These are phyloP conservation scores for Neogale vison DNA, from an alignment of 2,113 vertebrate genomes.

Conservation along the genomic window DNA sequence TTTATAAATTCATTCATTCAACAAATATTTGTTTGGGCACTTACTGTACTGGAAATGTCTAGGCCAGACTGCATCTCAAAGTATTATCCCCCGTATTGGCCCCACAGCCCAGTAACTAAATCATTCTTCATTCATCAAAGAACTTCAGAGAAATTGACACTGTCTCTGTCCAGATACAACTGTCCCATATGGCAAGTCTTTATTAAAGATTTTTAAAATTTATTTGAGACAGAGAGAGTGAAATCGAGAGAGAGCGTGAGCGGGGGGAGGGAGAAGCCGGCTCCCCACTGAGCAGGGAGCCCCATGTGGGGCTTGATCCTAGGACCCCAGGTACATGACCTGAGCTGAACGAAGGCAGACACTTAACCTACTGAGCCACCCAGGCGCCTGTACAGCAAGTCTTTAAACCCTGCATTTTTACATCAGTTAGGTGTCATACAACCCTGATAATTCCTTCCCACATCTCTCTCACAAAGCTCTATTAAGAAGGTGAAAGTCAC, in stretches of 20 bases:
- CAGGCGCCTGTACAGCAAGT: neutral
- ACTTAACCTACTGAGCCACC: too few species aligned
- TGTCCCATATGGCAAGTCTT: neutral
- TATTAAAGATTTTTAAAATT: neutral
- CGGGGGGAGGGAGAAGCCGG: too few species aligned
- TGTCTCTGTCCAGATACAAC: neutral
- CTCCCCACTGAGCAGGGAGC: too few species aligned
- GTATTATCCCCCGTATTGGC: neutral
- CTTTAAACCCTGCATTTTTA: neutral
- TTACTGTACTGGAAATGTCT: neutral
- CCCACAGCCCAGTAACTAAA: neutral
- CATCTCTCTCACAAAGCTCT: neutral
- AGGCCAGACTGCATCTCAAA: neutral
- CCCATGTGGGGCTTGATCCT: too few species aligned
- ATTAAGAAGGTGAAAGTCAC: neutral
- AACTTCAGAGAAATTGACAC: neutral
- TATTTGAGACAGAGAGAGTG: neutral
- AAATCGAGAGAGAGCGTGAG: neutral
- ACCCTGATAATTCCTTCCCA: neutral
- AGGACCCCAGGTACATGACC: too few species aligned
- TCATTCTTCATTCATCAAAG: neutral
- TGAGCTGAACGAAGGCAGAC: too few species aligned
- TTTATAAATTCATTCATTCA: neutral
- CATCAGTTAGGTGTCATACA: neutral
- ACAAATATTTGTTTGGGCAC: neutral